These are phyloP conservation scores for Antheraea yamamai DNA, from an alignment of 2,888 invertebrate species.

Conservation along the genomic window DNA sequence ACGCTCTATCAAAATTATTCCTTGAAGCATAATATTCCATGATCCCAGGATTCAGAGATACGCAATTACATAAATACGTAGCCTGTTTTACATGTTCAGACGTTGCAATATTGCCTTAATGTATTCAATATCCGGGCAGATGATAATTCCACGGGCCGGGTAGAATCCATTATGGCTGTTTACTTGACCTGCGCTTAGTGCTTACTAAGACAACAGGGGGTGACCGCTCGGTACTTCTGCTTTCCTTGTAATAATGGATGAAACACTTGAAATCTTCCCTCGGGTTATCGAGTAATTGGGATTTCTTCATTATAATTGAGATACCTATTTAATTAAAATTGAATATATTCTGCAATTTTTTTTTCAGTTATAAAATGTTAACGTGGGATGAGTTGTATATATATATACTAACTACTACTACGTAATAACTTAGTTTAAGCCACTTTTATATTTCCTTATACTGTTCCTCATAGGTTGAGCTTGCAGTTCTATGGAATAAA, in stretches of 20 bases:
- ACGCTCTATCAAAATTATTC: conserved; percentile 32
- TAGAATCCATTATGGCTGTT: conserved; percentile 82
- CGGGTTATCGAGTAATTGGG: conserved; percentile 24
- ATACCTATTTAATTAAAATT: neutral
- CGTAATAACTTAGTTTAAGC: no score
- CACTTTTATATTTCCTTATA: neutral
- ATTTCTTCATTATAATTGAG: neutral
- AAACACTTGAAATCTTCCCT: conserved; percentile 35
- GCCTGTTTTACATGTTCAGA: conserved; percentile 38
- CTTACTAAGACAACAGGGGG: conserved; percentile 82
- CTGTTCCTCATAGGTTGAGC: neutral
- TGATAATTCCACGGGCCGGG: conserved; percentile 76
- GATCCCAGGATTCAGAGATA: conserved; percentile 41
- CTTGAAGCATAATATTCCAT: conserved; percentile 52
- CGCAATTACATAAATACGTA: conserved; percentile 67
- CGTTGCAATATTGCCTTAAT: conserved; percentile 73
- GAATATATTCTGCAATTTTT: neutral
- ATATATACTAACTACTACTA: no score
- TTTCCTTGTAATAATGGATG: conserved; percentile 44
- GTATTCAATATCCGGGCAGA: conserved; percentile 81
- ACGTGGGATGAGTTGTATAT: no score
- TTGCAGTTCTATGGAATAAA: neutral
- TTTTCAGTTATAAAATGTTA: neutral
- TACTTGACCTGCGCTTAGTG: conserved; percentile 81
- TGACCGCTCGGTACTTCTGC: conserved; percentile 54